Conservation (phyloP, 2,113 vertebrate species). For the Phyllopteryx taeniolatus region DNA sequence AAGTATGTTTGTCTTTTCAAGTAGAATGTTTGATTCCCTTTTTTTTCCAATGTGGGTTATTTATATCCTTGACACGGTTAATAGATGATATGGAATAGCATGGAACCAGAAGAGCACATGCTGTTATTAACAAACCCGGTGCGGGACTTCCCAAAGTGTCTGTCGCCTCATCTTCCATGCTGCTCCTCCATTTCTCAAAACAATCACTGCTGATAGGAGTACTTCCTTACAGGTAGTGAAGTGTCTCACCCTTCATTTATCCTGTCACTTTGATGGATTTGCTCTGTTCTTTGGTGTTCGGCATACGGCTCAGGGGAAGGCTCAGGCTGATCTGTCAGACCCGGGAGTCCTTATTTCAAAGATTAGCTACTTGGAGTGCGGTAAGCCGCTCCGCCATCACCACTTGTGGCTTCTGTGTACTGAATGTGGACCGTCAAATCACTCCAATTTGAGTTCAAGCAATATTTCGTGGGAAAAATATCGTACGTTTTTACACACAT, state of each 20-base stretch:
- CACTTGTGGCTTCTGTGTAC: slow-evolving; percentile 9
- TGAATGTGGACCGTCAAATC: not conserved
- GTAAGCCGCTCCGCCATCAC: slow-evolving; percentile 17
- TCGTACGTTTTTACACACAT: too few species aligned
- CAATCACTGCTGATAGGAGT: slow-evolving; percentile 62
- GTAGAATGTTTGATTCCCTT: too few species aligned
- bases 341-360: slow-evolving; percentile 64
- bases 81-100: too few species aligned
- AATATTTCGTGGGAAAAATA: too few species aligned
- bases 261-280: slow-evolving; percentile 69
- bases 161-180: slow-evolving; percentile 6
- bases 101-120: too few species aligned
- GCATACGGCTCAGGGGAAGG: slow-evolving; percentile 14
- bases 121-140: not conserved
- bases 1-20: too few species aligned
- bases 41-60: too few species aligned
- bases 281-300: slow-evolving; percentile 6
- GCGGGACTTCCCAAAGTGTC: not conserved
- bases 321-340: slow-evolving; percentile 53
- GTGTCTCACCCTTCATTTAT: slow-evolving; percentile 53
- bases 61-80: too few species aligned
- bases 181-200: slow-evolving; percentile 15
- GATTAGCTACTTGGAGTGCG: slow-evolving; percentile 39
- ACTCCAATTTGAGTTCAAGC: not conserved
- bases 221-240: slow-evolving; percentile 61